Evolutionary conservation across 92 coral and sea anemone genomes (phyloP), one percentile per base, ranked within the genome.

Genomic region (Bergia sp.): DNA sequence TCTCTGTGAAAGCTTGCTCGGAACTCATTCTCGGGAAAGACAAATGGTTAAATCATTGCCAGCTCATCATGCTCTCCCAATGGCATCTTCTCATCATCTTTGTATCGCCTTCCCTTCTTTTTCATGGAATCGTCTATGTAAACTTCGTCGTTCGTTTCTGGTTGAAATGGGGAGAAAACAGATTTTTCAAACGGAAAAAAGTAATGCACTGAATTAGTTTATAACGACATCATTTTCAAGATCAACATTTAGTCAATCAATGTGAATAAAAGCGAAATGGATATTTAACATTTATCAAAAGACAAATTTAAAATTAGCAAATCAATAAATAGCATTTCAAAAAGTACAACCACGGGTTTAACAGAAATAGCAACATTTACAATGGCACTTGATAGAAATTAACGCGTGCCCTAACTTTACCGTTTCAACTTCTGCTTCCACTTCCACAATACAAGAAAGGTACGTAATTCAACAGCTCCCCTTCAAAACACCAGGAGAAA

Each of bases 61-160:
- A 83, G 87, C 11, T 83, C 87, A 37, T 83, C 87, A 47, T 83
- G 78, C 38, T 83, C 87, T 44, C 79, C 87, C n/a, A 83, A 18
- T 7, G 87, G 87, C 37, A 83, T 8, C 42, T 83, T 83, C 50
- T 83, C 78, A 4, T 83, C 87, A 44, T 83, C 87, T 47, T 83
- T 83, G 44, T 67, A 69, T 1, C 78, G 42, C 73, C 42, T 71
- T 39, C 47, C 45, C 50, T 15, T 83, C 87, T 65, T 82, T 23
- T 67, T 82, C 64, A 20, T 16, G 61, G 77, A 45, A 23, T 45
- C 87, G 18, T 83, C 87, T 9, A 69, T 37, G 78, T 83, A 83
- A 71, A 83, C 58, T 44, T 83, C 87, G 3, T 83, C 87, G 57
- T 45, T 83, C 41, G 58, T 16, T 66, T 71, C 87, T 83, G 3